Conservation (phyloP, 2,113 vertebrate species). For the Corvus cornix region DNA sequence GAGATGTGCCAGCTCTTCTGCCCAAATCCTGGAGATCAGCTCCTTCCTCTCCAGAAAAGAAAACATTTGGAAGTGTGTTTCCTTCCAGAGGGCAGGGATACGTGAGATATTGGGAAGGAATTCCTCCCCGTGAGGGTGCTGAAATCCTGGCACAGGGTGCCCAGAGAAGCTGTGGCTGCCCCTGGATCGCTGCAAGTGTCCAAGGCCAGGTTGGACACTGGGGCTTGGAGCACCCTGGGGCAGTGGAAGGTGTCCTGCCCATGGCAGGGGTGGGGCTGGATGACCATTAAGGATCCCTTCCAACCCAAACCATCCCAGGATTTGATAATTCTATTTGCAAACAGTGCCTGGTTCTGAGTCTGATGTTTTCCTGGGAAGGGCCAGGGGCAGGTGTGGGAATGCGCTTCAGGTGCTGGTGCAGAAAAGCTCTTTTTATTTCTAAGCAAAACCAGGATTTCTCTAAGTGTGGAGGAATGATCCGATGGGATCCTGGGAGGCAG, state of each 20-base stretch:
- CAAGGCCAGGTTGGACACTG: background rate
- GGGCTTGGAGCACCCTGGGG: background rate
- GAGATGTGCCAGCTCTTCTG: background rate
- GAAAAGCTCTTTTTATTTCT: background rate
- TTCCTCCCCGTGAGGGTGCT: fast-evolving
- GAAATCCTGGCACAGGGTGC: background rate
- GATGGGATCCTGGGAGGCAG: background rate
- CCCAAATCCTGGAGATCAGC: background rate
- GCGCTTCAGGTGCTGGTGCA: background rate
- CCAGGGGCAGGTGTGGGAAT: fast-evolving
- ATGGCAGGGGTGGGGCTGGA: background rate
- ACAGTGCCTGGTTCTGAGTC: fast-evolving
- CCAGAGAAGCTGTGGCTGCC: background rate
- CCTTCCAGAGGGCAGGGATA: background rate
- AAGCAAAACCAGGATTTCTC: background rate
- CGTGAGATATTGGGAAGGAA: background rate
- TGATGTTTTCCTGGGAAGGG: background rate
- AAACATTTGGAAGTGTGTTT: fast-evolving
- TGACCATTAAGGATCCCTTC: fast-evolving
- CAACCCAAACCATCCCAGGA: no score
- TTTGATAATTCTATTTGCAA: background rate
- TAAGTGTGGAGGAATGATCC: fast-evolving
- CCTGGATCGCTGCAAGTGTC: background rate
- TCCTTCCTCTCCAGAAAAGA: background rate
- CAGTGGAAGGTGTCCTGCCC: background rate